phyloP scores from a whole-genome alignment of 2,888 invertebrate genomes.

The Oxycera nigricornis region DNA sequence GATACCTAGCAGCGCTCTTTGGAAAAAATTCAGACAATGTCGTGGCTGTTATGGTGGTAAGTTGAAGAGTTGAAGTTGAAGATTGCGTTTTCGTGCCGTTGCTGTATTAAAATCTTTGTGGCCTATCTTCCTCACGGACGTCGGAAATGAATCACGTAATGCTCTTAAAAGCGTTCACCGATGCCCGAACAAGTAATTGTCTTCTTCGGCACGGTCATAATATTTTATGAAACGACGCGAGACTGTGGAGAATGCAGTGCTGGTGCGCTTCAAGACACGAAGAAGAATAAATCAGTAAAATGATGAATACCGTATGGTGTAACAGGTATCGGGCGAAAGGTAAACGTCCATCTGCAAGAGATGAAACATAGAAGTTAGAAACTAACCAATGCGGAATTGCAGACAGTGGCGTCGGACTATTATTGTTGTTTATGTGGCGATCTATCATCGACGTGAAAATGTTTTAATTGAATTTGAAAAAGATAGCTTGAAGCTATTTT shows the following conservation, averaged over 20 bases:
- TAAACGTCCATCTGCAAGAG: background rate
- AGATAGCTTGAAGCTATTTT: no score
- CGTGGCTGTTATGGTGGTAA: background rate
- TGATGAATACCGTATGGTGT: conserved; percentile 14
- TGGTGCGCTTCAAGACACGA: background rate
- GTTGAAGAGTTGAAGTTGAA: background rate
- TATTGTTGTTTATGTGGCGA: background rate
- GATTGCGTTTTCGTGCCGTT: background rate
- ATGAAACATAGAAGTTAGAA: background rate
- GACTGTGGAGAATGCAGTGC: conserved; percentile 1
- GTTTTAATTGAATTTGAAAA: no score
- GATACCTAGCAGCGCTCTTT: background rate
- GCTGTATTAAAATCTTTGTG: no score
- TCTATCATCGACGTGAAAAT: no score
- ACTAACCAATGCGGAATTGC: background rate
- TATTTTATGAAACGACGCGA: conserved; percentile 1
- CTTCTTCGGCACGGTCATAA: conserved; percentile 25
- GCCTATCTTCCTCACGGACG: no score
- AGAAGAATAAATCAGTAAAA: conserved; percentile 26
- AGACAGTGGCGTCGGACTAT: background rate
- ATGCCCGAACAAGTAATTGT: background rate
- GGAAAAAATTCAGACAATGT: background rate
- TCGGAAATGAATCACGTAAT: background rate
- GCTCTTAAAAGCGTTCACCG: background rate
- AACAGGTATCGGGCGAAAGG: conserved; percentile 27